Conservation (phyloP, 2,113 vertebrate genomes). For the Cepphus grylle region DNA sequence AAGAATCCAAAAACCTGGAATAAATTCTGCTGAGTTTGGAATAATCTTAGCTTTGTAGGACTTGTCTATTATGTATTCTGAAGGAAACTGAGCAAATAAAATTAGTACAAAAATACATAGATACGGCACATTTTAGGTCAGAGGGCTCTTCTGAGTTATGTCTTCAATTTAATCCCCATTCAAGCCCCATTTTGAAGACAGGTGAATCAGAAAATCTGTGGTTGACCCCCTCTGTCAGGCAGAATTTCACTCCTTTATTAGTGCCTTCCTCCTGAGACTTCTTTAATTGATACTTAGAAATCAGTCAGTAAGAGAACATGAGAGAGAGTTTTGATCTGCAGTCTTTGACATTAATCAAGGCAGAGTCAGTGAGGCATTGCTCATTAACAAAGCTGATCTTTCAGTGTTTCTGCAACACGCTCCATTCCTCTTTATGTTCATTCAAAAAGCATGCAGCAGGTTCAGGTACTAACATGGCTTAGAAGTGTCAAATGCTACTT, state of each 20-base stretch:
- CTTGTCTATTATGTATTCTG: neutral
- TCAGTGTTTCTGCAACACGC: neutral
- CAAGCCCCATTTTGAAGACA: neutral
- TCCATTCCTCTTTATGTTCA: neutral
- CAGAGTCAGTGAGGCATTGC: neutral
- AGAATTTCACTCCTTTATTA: neutral
- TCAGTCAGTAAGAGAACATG: neutral
- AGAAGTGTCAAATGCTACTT: neutral
- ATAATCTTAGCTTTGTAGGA: neutral
- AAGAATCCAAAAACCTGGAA: neutral
- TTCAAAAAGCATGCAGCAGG: neutral
- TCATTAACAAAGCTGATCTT: neutral
- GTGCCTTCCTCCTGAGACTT: neutral
- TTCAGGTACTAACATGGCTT: neutral
- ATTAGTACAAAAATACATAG: neutral
- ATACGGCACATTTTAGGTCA: neutral
- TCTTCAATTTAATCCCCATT: neutral
- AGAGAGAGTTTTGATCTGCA: neutral
- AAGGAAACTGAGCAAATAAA: neutral
- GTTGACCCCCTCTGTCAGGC: neutral
- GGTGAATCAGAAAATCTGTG: neutral
- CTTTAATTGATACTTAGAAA: neutral
- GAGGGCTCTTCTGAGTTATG: neutral
- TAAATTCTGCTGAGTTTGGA: neutral
- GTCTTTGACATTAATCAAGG: conserved; percentile 10